Evolutionary conservation across 2,888 invertebrate genomes (phyloP).

Genomic region (Synanthedon myopaeformis): DNA sequence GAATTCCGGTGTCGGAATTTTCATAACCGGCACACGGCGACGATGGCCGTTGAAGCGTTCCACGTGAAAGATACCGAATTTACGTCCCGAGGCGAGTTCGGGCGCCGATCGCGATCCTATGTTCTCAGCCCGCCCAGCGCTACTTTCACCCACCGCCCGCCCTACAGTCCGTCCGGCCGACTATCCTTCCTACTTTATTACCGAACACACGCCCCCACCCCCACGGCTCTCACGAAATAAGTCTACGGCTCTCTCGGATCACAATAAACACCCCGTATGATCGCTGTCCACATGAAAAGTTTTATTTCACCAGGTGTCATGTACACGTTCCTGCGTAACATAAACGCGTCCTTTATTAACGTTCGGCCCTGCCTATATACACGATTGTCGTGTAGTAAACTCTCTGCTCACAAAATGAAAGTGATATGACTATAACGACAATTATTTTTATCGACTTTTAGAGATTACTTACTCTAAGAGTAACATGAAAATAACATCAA

Average conservation of each 20-base stretch:
- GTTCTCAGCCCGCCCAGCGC: constrained; percentile 11
- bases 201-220: constrained; percentile 10
- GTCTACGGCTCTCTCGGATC: constrained; percentile 29
- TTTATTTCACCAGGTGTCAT: constrained; percentile 46
- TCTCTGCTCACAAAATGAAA: too few species aligned
- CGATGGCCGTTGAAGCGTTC: constrained; percentile 39
- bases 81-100: constrained; percentile 33
- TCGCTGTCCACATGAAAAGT: constrained; percentile 37
- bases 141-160: constrained; percentile 15
- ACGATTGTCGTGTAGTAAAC: not conserved
- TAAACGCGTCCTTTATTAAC: constrained; percentile 31
- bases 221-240: constrained; percentile 29
- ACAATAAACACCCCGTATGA: constrained; percentile 41
- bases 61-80: constrained; percentile 53
- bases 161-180: constrained; percentile 1
- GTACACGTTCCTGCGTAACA: constrained; percentile 36
- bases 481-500: constrained; percentile 18
- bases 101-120: constrained; percentile 26
- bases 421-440: too few species aligned
- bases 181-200: constrained; percentile 4
- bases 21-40: constrained; percentile 54
- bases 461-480: too few species aligned
- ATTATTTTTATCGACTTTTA: too few species aligned
- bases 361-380: constrained; percentile 3
- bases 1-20: constrained; percentile 63